These are phyloP conservation scores for Brachylomia viminalis DNA, from an alignment of 2,888 invertebrate species.

Conservation along the genomic window DNA sequence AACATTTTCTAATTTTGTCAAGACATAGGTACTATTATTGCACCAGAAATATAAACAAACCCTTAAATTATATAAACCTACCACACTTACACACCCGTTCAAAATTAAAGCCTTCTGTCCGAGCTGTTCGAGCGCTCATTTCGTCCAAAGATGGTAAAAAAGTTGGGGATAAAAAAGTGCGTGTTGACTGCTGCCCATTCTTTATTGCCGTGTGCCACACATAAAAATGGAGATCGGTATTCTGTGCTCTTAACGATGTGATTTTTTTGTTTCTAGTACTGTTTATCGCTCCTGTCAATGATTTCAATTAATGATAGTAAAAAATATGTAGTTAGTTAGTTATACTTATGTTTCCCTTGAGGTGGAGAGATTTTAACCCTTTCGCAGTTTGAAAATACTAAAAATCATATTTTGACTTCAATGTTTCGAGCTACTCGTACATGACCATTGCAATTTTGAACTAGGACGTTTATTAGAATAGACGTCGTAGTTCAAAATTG, in stretches of 20 bases:
- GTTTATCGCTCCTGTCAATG: conserved; percentile 59
- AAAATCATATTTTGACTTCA: too few relatives aligned
- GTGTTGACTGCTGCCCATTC: conserved; percentile 46
- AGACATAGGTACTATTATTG: not conserved
- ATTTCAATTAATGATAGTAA: conserved; percentile 57
- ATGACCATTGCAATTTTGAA: too few relatives aligned
- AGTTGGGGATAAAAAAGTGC: conserved; percentile 37
- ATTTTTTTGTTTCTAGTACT: conserved; percentile 68
- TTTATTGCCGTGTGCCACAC: conserved; percentile 65
- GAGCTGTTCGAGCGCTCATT: conserved; percentile 47
- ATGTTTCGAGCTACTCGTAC: too few relatives aligned
- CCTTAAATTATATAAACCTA: not conserved
- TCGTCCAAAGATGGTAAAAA: conserved; percentile 34
- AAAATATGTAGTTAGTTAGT: conserved; percentile 41
- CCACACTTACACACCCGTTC: not conserved
- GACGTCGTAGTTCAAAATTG: too few relatives aligned
- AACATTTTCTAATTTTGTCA: not conserved
- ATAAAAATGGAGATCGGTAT: conserved; percentile 69
- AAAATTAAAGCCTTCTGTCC: conserved; percentile 28
- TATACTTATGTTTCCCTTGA: conserved; percentile 39
- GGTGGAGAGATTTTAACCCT: conserved; percentile 12
- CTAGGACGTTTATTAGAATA: too few relatives aligned
- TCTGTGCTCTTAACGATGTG: conserved; percentile 67
- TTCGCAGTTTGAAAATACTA: too few relatives aligned
- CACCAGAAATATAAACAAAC: conserved; percentile 28